A percentile compares a stretch with the other conserved stretches of the same genome.
phyloP scores from a whole-genome alignment of 2,797 vertebrate species.

The Artibeus lituratus region DNA sequence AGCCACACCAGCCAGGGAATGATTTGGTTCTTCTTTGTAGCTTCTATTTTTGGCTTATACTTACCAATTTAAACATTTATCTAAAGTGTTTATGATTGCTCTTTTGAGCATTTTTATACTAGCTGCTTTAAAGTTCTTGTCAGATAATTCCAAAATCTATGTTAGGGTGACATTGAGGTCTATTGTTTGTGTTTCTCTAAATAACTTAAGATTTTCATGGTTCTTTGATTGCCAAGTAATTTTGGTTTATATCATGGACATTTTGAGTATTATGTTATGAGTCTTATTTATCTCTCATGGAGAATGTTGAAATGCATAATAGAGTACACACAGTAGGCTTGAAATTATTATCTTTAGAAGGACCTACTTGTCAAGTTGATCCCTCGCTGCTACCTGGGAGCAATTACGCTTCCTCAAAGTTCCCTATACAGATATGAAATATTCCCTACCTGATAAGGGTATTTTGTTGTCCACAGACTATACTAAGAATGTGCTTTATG shows the following conservation, averaged over 20 bases:
- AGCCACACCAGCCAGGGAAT: too few relatives aligned
- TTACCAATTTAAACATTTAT: not conserved
- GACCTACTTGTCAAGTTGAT: not conserved
- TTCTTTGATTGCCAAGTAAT: not conserved
- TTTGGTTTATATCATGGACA: not conserved
- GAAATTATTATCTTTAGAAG: not conserved
- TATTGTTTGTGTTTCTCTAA: not conserved
- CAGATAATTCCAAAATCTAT: not conserved
- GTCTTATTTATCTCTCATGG: not conserved
- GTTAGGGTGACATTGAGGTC: not conserved
- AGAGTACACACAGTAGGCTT: not conserved
- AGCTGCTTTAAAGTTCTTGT: slow-evolving; percentile 5
- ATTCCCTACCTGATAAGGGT: not conserved
- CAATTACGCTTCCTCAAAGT: not conserved
- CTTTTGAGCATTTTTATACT: not conserved
- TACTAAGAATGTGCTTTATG: not conserved
- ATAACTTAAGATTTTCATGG: not conserved
- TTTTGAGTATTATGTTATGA: not conserved
- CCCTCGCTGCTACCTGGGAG: not conserved
- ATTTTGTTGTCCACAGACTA: not conserved
- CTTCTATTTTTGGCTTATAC: not conserved
- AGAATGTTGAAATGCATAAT: not conserved
- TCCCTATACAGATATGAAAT: not conserved
- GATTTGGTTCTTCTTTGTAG: not conserved
- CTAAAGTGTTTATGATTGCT: not conserved